Evolutionary conservation across 2,797 vertebrate species (phyloP).

Genomic region (Sebastes vulpes): DNA sequence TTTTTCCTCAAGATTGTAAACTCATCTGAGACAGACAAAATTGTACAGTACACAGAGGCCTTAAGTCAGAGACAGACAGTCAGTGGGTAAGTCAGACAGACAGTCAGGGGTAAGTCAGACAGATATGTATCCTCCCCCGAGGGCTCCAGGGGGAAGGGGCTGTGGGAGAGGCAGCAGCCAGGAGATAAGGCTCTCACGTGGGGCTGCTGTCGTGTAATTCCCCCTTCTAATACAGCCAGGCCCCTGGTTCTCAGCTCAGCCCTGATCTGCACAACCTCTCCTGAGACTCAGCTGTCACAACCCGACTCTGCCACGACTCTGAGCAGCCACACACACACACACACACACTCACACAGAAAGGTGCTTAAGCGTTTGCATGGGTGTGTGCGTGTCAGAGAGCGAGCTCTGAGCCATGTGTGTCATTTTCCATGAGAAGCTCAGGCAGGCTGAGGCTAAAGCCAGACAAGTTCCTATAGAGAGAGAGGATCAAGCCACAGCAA

Average conservation of each 20-base stretch:
- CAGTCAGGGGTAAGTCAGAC: conserved; percentile 53
- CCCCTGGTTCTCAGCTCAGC: conserved; percentile 80
- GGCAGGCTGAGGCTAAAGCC: conserved; percentile 64
- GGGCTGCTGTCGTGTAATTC: conserved; percentile 82
- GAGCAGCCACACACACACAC: conserved; percentile 37
- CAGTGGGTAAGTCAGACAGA: conserved; percentile 57
- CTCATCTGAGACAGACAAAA: neutral
- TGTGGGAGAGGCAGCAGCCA: conserved; percentile 75
- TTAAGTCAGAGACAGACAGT: conserved; percentile 3
- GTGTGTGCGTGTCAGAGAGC: conserved; percentile 26
- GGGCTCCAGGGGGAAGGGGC: conserved; percentile 59
- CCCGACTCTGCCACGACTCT: conserved; percentile 65
- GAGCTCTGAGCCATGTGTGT: conserved; percentile 69
- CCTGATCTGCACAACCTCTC: conserved; percentile 84
- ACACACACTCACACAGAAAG: conserved; percentile 15
- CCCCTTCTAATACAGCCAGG: conserved; percentile 80
- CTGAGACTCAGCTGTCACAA: conserved; percentile 82
- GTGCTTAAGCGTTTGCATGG: conserved; percentile 53
- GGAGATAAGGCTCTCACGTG: conserved; percentile 84
- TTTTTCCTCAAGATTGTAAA: neutral
- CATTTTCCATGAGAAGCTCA: conserved; percentile 69
- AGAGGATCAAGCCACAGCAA: conserved; percentile 73
- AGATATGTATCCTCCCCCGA: conserved; percentile 66
- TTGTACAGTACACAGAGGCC: neutral
- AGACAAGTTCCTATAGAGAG: conserved; percentile 69